These are phyloP conservation scores for Carollia perspicillata DNA, from an alignment of 2,113 vertebrate genomes.

Conservation along the genomic window DNA sequence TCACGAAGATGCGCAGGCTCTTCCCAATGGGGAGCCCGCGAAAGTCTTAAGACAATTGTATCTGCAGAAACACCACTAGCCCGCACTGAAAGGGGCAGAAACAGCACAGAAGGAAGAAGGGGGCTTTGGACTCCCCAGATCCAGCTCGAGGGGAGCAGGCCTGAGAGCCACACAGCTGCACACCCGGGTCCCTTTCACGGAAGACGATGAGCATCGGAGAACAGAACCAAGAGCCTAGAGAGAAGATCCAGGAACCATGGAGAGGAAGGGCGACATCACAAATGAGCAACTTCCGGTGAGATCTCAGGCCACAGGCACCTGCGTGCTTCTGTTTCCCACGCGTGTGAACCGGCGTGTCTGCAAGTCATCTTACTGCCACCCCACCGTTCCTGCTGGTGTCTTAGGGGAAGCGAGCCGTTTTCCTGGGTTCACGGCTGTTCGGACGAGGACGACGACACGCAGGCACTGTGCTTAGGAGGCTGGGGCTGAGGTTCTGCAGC, in stretches of 20 bases:
- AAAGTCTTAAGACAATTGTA: neutral
- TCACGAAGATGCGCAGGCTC: neutral
- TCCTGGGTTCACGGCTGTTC: neutral
- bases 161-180: neutral
- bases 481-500: neutral
- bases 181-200: neutral
- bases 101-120: neutral
- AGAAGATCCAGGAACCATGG: neutral
- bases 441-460: neutral
- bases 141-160: neutral
- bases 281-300: neutral
- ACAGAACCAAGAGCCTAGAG: no score
- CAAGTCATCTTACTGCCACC: no score
- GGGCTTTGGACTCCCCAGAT: neutral
- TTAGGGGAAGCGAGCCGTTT: neutral
- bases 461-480: neutral
- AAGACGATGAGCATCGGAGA: neutral
- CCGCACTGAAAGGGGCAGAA: neutral
- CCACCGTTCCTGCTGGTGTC: neutral
- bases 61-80: neutral
- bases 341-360: neutral
- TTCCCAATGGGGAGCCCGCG: neutral
- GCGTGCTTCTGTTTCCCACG: neutral
- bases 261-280: neutral
- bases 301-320: no score